phyloP scores from a whole-genome alignment of 2,888 invertebrate species.

The Phymatocera aterrima region DNA sequence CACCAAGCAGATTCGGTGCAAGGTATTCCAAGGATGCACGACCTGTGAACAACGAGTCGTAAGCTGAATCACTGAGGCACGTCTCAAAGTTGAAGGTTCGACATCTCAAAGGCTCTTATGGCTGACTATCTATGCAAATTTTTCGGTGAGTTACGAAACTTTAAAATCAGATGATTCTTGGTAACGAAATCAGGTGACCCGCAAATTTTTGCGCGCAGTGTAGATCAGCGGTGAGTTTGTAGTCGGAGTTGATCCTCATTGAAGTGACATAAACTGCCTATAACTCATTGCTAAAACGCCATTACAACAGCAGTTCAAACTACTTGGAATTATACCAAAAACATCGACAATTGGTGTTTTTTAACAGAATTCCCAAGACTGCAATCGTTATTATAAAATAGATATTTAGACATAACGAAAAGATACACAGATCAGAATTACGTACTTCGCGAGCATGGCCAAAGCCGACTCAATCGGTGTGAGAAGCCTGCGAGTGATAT shows the following conservation, averaged over 20 bases:
- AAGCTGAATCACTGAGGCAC: no score
- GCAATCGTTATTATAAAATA: background rate
- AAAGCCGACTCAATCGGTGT: slow-evolving; percentile 97
- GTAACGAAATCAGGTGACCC: background rate
- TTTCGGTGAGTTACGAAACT: background rate
- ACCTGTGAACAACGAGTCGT: background rate
- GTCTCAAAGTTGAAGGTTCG: background rate
- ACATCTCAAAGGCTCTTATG: background rate
- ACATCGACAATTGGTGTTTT: background rate
- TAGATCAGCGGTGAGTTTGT: no score
- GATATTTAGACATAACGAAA: no score
- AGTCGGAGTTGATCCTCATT: no score
- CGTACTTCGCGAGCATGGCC: slow-evolving; percentile 93
- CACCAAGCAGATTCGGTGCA: no score
- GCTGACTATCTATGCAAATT: background rate
- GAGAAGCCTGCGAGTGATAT: slow-evolving; percentile 91
- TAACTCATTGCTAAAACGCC: background rate
- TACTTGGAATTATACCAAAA: background rate
- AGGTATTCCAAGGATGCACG: background rate
- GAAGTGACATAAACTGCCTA: background rate
- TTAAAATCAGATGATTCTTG: background rate
- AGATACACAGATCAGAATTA: background rate
- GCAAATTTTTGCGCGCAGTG: background rate
- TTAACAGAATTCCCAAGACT: background rate
- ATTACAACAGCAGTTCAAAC: background rate